Conservation (phyloP, 1,140 invertebrate genomes). For the Leptopilina boulardi region DNA sequence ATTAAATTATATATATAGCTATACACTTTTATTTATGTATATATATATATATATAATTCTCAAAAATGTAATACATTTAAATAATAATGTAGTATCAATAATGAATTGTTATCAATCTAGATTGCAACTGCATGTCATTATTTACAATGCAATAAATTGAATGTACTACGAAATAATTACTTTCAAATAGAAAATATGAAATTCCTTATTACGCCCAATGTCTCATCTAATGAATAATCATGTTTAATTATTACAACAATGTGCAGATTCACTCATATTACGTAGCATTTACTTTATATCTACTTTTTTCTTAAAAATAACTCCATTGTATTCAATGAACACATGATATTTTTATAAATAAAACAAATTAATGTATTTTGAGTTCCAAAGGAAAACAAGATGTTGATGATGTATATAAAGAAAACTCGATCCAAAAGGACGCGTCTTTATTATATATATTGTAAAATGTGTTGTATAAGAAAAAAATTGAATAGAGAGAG, state of each 20-base stretch:
- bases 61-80: background rate
- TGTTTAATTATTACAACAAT: slow-evolving; percentile 3
- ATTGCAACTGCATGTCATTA: background rate
- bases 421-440: slow-evolving; percentile 34
- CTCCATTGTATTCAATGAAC: background rate
- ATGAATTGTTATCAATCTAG: background rate
- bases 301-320: background rate
- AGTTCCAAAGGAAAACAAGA: background rate
- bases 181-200: background rate
- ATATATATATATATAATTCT: too few species aligned
- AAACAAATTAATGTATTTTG: background rate
- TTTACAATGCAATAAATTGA: background rate
- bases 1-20: too few species aligned
- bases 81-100: background rate
- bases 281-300: background rate
- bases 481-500: background rate
- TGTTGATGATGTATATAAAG: background rate
- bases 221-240: background rate
- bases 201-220: slow-evolving; percentile 27
- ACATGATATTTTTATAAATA: background rate
- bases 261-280: background rate
- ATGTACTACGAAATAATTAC: background rate
- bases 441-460: background rate
- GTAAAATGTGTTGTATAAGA: slow-evolving; percentile 15
- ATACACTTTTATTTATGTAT: too few species aligned